Percentiles rank a stretch among this genome's conserved stretches.
Evolutionary conservation across 2,888 invertebrate genomes (phyloP).

Genomic region (Phytoseiulus persimilis): DNA sequence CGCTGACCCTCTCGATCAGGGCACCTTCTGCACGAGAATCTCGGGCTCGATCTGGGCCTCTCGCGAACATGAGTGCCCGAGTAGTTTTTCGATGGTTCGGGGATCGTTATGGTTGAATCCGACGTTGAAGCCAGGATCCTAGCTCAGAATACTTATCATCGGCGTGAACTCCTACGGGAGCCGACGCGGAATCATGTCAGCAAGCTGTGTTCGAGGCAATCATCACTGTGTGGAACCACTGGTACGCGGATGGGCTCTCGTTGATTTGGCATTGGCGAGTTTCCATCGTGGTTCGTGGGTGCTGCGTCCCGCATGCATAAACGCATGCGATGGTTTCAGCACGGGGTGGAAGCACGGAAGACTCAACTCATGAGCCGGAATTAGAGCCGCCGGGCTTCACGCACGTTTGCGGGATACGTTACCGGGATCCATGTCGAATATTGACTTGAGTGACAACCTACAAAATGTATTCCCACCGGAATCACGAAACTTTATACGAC

Average conservation of each 20-base stretch:
- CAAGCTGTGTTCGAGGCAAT: not conserved
- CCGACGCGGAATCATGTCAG: not conserved
- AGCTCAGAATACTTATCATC: not conserved
- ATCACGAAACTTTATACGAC: not conserved
- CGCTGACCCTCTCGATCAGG: not conserved
- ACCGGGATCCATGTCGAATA: not conserved
- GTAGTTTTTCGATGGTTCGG: no score
- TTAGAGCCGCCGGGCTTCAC: no score
- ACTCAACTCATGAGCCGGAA: not conserved
- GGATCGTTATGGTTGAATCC: no score
- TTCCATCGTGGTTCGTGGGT: not conserved
- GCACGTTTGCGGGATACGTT: not conserved
- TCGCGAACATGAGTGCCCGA: no score
- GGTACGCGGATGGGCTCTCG: not conserved
- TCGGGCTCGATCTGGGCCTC: no score
- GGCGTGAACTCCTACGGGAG: not conserved
- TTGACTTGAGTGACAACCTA: not conserved
- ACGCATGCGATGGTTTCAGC: not conserved
- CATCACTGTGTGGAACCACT: not conserved
- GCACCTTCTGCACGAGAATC: not conserved
- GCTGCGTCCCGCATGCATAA: not conserved
- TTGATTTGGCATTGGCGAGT: not conserved
- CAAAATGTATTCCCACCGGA: not conserved
- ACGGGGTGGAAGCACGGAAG: not conserved
- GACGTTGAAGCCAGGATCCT: no score